Conservation (phyloP, 2,797 vertebrate species). For the Nannoperca obscura region DNA sequence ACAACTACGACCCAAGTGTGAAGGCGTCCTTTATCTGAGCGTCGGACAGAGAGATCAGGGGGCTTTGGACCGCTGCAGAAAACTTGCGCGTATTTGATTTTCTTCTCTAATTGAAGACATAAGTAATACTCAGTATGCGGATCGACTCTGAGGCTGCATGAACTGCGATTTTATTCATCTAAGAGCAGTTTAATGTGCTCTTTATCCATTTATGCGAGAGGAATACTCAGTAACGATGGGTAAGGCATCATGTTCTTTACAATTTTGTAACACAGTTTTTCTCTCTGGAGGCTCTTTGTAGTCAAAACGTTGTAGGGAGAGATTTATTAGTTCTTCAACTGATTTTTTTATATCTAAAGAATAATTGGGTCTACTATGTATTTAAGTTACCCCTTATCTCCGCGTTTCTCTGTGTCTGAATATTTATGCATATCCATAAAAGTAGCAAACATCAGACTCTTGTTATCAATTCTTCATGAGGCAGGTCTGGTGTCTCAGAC, state of each 20-base stretch:
- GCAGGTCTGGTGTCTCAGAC: slow-evolving; percentile 55
- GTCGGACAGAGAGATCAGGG: slow-evolving; percentile 3
- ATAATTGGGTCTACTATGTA: background rate
- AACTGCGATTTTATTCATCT: slow-evolving; percentile 41
- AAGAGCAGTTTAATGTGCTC: slow-evolving; percentile 67
- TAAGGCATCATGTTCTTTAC: slow-evolving; percentile 64
- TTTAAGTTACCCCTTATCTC: background rate
- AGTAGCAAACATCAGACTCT: slow-evolving; percentile 46
- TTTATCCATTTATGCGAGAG: slow-evolving; percentile 49
- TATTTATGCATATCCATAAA: slow-evolving; percentile 27
- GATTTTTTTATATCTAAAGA: slow-evolving; percentile 3
- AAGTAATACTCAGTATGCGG: slow-evolving; percentile 56
- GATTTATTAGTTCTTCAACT: slow-evolving; percentile 27
- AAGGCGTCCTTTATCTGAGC: slow-evolving; percentile 40
- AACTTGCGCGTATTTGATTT: slow-evolving; percentile 60
- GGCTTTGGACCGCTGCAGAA: slow-evolving; percentile 50
- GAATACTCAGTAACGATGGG: slow-evolving; percentile 70
- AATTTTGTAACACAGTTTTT: slow-evolving; percentile 53
- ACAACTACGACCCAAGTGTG: slow-evolving; percentile 62
- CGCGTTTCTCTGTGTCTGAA: slow-evolving; percentile 18
- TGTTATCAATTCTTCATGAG: slow-evolving; percentile 67
- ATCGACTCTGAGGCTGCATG: slow-evolving; percentile 44
- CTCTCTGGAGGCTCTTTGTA: slow-evolving; percentile 17
- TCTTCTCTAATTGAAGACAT: slow-evolving; percentile 37
- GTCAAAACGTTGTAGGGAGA: slow-evolving; percentile 20